These are phyloP conservation scores for Blennius ocellaris DNA, from an alignment of 2,113 vertebrate species.

Conservation along the genomic window DNA sequence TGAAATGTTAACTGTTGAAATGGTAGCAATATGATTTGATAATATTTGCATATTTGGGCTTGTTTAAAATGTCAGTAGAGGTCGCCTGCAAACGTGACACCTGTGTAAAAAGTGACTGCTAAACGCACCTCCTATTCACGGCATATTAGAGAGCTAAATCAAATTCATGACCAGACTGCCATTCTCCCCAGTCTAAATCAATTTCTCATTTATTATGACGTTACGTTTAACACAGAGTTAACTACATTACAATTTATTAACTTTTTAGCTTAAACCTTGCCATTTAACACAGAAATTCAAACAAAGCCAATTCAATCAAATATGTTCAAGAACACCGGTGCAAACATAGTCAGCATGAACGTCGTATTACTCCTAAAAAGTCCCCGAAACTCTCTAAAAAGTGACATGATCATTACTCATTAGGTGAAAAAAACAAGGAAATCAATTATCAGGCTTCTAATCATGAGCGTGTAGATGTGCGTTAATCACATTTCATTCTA, in stretches of 20 bases:
- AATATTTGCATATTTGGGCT: conserved; percentile 39
- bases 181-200: conserved; percentile 54
- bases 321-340: conserved; percentile 14
- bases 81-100: conserved; percentile 34
- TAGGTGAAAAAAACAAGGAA: neutral
- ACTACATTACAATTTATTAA: conserved; percentile 42
- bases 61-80: conserved; percentile 47
- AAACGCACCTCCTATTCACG: conserved; percentile 38
- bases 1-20: conserved; percentile 37
- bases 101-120: conserved; percentile 43
- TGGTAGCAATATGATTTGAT: conserved; percentile 31
- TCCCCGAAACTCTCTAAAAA: neutral
- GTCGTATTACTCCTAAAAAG: neutral
- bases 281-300: conserved; percentile 32
- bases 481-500: neutral
- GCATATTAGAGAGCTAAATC: conserved; percentile 34
- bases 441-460: neutral
- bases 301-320: conserved; percentile 28
- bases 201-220: conserved; percentile 43
- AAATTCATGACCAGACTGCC: conserved; percentile 61
- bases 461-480: neutral
- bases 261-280: conserved; percentile 34
- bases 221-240: conserved; percentile 52
- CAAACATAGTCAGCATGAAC: neutral
- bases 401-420: neutral